These are phyloP conservation scores for Aldrovandia affinis DNA, from an alignment of 2,797 vertebrate species.

Conservation along the genomic window DNA sequence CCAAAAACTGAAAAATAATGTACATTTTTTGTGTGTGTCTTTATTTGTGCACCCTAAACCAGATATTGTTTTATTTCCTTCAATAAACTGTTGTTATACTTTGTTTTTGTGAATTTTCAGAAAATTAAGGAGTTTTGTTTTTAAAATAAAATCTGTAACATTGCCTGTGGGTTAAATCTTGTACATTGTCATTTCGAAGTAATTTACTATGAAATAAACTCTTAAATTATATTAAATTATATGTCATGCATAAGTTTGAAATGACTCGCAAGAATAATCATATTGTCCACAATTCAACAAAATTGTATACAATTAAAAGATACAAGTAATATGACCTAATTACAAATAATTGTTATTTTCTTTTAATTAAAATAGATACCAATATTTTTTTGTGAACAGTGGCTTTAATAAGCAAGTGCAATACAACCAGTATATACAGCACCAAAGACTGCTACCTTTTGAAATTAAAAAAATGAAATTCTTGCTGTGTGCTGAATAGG, in stretches of 20 bases:
- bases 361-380: background rate
- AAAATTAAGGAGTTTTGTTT: background rate
- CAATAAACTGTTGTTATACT: conserved; percentile 13
- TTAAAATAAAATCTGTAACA: background rate
- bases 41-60: background rate
- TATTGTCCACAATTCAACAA: background rate
- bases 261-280: background rate
- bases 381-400: background rate
- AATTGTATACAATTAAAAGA: background rate
- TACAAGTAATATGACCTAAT: background rate
- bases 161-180: conserved; percentile 6
- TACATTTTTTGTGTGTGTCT: too few relatives aligned
- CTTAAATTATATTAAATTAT: background rate
- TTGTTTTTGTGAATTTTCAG: conserved; percentile 24
- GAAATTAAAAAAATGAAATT: too few relatives aligned
- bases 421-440: background rate
- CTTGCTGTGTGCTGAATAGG: too few relatives aligned
- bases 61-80: background rate
- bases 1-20: too few relatives aligned
- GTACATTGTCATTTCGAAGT: background rate
- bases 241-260: background rate
- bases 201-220: background rate
- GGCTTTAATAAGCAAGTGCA: background rate
- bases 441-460: too few relatives aligned
- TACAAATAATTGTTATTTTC: background rate